Percentiles rank a stretch among this genome's conserved stretches.
Evolutionary conservation across 2,888 invertebrate genomes (phyloP).

Genomic region (Electrophaes corylata): DNA sequence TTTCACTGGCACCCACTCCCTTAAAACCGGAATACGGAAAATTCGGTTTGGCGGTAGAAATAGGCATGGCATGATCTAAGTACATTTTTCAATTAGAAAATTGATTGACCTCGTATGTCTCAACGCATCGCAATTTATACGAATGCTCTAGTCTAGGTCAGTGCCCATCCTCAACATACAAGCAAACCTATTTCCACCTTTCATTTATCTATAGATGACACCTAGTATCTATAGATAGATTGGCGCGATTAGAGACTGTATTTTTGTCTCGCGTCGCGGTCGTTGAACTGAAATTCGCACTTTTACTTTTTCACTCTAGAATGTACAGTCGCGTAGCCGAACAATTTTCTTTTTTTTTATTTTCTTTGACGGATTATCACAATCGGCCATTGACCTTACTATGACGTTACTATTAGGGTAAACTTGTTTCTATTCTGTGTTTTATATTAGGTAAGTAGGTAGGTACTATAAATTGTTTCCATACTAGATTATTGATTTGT

Average conservation of each 20-base stretch:
- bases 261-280: conserved; percentile 39
- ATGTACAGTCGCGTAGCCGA: conserved; percentile 26
- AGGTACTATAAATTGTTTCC: neutral
- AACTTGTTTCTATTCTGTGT: no score
- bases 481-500: neutral
- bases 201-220: conserved; percentile 15
- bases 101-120: neutral
- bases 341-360: conserved; percentile 24
- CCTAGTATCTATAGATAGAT: conserved; percentile 32
- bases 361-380: conserved; percentile 14
- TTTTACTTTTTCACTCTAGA: conserved; percentile 38
- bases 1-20: no score
- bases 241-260: conserved; percentile 33
- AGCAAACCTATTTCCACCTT: conserved; percentile 13
- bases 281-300: conserved; percentile 39
- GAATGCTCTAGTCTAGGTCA: conserved; percentile 21
- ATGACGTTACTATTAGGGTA: neutral
- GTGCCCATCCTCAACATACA: conserved; percentile 16
- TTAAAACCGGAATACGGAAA: no score
- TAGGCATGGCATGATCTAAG: no score
- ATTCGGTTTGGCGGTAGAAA: no score
- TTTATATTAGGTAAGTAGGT: no score
- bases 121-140: conserved; percentile 2
- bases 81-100: conserved; percentile 7
- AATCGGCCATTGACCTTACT: conserved; percentile 16